Evolutionary conservation across 2,113 vertebrate genomes (phyloP).

Genomic region (Halcyon malimbica): DNA sequence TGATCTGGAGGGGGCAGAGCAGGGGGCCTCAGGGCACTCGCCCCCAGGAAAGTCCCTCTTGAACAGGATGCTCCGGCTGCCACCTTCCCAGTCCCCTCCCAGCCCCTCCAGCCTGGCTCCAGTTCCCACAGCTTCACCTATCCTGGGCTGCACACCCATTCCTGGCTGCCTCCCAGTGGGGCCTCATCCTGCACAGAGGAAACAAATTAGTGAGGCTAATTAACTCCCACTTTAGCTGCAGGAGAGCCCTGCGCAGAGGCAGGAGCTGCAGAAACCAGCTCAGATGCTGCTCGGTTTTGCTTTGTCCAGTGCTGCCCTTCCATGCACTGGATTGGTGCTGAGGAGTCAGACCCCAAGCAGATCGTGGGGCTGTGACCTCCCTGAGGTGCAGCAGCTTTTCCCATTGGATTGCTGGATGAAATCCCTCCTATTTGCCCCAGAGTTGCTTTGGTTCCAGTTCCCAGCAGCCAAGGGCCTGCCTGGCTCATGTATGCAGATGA

Average conservation of each 20-base stretch:
- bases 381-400: not conserved
- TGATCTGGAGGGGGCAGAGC: conserved; percentile 80
- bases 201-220: not conserved
- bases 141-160: fast-evolving
- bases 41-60: not conserved
- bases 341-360: not conserved
- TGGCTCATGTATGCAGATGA: not conserved
- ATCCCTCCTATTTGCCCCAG: not conserved
- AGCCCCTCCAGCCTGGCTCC: not conserved
- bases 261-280: not conserved
- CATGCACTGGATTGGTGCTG: fast-evolving
- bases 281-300: not conserved
- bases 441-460: not conserved
- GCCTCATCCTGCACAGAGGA: not conserved
- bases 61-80: not conserved
- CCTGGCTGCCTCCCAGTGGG: not conserved
- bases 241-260: fast-evolving
- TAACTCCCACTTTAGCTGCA: not conserved
- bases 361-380: not conserved
- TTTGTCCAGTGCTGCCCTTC: not conserved
- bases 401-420: not conserved
- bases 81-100: not conserved
- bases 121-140: not conserved
- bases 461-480: not conserved
- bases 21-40: not conserved